A percentile compares a stretch with the other conserved stretches of the same genome.
Evolutionary conservation across 2,797 vertebrate species (phyloP).

Genomic region (Lindbergichthys nudifrons): DNA sequence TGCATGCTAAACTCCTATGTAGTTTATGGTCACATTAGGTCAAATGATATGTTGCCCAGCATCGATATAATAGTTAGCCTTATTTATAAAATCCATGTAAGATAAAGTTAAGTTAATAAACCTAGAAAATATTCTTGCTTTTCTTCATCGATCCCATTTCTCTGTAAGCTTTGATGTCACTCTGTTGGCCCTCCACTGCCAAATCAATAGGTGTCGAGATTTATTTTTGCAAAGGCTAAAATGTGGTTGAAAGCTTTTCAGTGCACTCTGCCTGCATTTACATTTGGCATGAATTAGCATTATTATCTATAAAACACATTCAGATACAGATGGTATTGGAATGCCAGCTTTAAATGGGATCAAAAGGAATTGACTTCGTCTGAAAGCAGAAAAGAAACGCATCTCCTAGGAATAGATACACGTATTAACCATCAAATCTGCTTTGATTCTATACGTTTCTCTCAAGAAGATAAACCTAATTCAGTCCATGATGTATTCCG

Average conservation of each 20-base stretch:
- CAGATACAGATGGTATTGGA: neutral
- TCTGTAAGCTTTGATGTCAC: neutral
- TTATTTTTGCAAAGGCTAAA: too few species aligned
- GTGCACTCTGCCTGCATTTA: too few species aligned
- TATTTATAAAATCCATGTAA: too few species aligned
- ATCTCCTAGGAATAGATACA: neutral
- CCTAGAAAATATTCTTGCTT: neutral
- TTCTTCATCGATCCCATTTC: neutral
- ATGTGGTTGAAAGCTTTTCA: too few species aligned
- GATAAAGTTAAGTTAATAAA: too few species aligned
- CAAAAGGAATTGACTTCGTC: neutral
- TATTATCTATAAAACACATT: neutral
- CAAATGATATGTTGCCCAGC: too few species aligned
- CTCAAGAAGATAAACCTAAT: conserved; percentile 32
- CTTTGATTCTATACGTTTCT: conserved; percentile 22
- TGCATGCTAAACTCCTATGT: too few species aligned
- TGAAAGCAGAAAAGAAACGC: neutral
- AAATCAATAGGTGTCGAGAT: neutral
- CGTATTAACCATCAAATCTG: neutral
- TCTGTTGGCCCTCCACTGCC: neutral
- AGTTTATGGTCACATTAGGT: too few species aligned
- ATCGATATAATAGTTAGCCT: too few species aligned
- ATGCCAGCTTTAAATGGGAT: neutral
- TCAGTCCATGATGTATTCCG: conserved; percentile 41
- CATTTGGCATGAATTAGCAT: too few species aligned